Base-by-base conservation (phyloP, 2,888 invertebrate genomes). In the Galerucella nymphaeae region DNA sequence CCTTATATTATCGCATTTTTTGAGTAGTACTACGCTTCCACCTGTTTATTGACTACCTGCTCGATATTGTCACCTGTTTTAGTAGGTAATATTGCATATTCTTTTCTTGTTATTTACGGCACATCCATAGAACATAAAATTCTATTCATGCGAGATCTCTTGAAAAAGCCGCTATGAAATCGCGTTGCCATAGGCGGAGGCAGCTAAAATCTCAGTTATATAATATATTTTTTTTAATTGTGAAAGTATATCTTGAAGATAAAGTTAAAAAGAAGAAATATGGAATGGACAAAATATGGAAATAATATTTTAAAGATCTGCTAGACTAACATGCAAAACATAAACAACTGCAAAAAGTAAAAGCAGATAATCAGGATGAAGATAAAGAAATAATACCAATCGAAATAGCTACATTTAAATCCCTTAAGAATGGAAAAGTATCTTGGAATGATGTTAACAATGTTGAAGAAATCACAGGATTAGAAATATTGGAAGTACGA, bases 61-160 rank as follows among this genome's bases (percentile, higher is more conserved):
- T 53, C 74, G 45, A 61, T 68, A 53, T 53, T 68, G 53, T 74
- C 74, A 74, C 74, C 74, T 74, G 74, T 71, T 67, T 6, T 30
- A 30, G 30, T 30, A 45, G 68, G 68, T 61, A 71, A 64, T 71
- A 70, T 74, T 68, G 74, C 74, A 71, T 74, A 74, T 74, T 71
- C 68, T 71, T 38, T 50, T 63, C 55, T 74, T 59, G 70, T 71
- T 65, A 74, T 74, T 74, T 74, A 74, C 74, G 65, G 55, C 74
- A 68, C 71, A 65, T 71, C 68, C 68, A 74, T 71, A 67, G 70
- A 74, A 71, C 74, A 67, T 74, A 68, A 68, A 68, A 71, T 65
- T 74, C 74, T 74, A 74, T 74, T 70, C 71, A 67, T 48, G 64
- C 67, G 38, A 61, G 64, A 58, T 65, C 64, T 66, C 59, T 74